Evolutionary conservation across 2,888 invertebrate genomes (phyloP).

Genomic region (Hydraecia micacea): DNA sequence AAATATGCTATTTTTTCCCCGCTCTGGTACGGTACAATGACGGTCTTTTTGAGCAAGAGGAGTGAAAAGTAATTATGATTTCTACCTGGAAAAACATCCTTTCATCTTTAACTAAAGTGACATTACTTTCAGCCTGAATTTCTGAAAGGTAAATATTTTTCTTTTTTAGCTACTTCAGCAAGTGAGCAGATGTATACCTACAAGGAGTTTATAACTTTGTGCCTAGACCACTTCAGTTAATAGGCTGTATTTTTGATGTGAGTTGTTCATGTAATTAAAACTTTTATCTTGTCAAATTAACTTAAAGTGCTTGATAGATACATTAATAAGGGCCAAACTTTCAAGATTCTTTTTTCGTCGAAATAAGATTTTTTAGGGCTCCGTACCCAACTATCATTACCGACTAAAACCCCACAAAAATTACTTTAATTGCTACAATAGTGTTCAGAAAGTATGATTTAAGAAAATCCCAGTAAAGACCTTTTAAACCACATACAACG

Average conservation of each 20-base stretch:
- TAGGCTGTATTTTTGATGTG: conserved; percentile 9
- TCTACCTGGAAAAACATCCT: conserved; percentile 19
- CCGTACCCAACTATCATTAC: neutral
- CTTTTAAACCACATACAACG: neutral
- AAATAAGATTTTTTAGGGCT: neutral
- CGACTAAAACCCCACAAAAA: neutral
- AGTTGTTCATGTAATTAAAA: conserved; percentile 41
- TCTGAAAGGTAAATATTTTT: neutral
- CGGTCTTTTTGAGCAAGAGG: no score
- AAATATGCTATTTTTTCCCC: no score
- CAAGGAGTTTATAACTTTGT: conserved; percentile 3
- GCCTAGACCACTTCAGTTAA: conserved; percentile 7
- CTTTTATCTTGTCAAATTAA: conserved; percentile 26
- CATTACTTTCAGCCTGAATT: conserved; percentile 2
- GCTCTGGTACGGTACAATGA: no score
- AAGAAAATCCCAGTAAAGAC: neutral
- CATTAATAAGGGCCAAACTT: conserved; percentile 11
- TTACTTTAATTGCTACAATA: neutral
- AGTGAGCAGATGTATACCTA: neutral
- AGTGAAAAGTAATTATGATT: conserved; percentile 23
- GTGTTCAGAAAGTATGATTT: neutral
- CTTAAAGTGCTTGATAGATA: conserved; percentile 13
- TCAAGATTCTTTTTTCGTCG: neutral
- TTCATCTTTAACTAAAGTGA: conserved; percentile 18
- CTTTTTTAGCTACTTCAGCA: neutral